Conservation (phyloP, 1,140 invertebrate species). For the Oscheius sp. region DNA sequence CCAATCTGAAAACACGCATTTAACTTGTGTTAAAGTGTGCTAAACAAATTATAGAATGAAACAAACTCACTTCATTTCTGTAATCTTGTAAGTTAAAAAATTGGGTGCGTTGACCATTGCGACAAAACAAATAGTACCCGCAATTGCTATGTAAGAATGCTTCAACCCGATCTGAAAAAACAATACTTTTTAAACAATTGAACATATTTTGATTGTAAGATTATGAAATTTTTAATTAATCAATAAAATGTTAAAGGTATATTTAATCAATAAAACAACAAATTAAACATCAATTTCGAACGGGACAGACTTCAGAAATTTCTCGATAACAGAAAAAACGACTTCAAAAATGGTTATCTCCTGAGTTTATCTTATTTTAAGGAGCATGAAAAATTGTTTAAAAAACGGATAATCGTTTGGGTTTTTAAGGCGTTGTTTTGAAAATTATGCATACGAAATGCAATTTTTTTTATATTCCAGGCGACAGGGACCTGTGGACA, state of each 20-base stretch:
- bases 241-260: too few relatives aligned
- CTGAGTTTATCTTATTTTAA: too few relatives aligned
- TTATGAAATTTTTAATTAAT: too few relatives aligned
- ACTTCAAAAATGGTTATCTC: too few relatives aligned
- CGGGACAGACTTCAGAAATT: too few relatives aligned
- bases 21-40: background rate
- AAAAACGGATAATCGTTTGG: background rate
- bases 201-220: too few relatives aligned
- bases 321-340: background rate
- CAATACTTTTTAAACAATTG: too few relatives aligned
- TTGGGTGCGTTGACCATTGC: slow-evolving; percentile 55
- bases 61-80: slow-evolving; percentile 33
- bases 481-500: too few relatives aligned
- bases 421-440: background rate
- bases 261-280: too few relatives aligned
- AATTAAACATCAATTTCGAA: too few relatives aligned
- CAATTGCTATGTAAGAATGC: slow-evolving; percentile 54
- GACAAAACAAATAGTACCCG: slow-evolving; percentile 48
- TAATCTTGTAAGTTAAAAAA: slow-evolving; percentile 60
- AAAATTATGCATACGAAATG: too few relatives aligned
- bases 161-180: slow-evolving; percentile 48
- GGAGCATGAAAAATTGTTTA: background rate
- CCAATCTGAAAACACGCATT: background rate
- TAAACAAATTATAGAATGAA: background rate
- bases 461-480: too few relatives aligned